A percentile compares a stretch with the other conserved stretches of the same genome.
phyloP scores from a whole-genome alignment of 1,140 invertebrate species.

The Drosophila nigrodunni region DNA sequence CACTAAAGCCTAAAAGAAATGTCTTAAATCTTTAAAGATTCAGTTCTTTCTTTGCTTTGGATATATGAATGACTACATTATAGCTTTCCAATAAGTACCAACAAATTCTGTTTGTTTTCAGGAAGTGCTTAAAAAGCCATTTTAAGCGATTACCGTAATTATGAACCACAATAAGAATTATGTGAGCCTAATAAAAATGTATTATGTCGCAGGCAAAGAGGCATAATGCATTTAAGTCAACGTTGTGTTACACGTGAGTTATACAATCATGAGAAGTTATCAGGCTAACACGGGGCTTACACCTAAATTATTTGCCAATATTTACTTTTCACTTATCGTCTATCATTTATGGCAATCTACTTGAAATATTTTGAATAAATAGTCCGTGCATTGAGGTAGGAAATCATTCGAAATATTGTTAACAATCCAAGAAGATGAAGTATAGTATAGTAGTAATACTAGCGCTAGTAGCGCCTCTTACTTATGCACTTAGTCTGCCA shows the following conservation, averaged over 20 bases:
- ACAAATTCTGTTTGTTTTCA: too few relatives aligned
- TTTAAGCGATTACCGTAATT: too few relatives aligned
- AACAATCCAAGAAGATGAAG: conserved; percentile 59
- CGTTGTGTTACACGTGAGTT: conserved; percentile 24
- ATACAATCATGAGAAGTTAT: conserved; percentile 45
- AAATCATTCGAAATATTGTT: conserved; percentile 61
- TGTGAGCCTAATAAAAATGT: not conserved
- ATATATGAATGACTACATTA: too few relatives aligned
- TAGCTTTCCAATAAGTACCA: too few relatives aligned
- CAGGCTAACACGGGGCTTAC: conserved; percentile 33
- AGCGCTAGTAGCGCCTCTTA: conserved; percentile 43
- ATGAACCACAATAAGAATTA: not conserved
- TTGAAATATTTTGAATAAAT: conserved; percentile 64
- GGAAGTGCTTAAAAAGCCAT: too few relatives aligned
- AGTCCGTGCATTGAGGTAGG: conserved; percentile 32
- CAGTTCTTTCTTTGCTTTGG: too few relatives aligned
- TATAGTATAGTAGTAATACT: conserved; percentile 34
- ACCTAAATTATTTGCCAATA: conserved; percentile 35
- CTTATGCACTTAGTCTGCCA: conserved; percentile 33
- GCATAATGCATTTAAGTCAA: conserved; percentile 8
- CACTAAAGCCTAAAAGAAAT: too few relatives aligned
- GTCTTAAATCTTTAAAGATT: too few relatives aligned
- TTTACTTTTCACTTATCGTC: conserved; percentile 47
- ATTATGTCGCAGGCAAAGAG: not conserved
- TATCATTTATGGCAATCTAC: conserved; percentile 9